Evolutionary conservation across 2,888 invertebrate species (phyloP), one percentile per base, ranked within the genome.

Genomic region (Harpagoxenus sublaevis): DNA sequence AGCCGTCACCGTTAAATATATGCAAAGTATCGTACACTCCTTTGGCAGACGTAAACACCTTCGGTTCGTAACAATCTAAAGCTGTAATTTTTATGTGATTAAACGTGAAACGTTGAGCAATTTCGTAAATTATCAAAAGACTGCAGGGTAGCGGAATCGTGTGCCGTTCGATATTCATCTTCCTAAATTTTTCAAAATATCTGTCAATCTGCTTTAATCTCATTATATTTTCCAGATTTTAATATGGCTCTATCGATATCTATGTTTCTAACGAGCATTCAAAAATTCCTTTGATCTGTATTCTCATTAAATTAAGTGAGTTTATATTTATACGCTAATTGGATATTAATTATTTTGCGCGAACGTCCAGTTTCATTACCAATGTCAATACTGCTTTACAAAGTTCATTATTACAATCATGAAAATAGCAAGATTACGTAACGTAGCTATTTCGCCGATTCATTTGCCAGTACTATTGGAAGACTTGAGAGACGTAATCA

Each of bases 361-460:
- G 0, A 53, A 42, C 3, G 9, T 12, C 23, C 23, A 23, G 39
- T 57, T 83, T 84, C 63, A 84, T 74, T 81, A 55, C 0, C 84
- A 82, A 75, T 65, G 65, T 45, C 18, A 75, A 60, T 62, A 18
- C 15, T 23, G 8, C 18, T 42, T 57, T 68, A 23, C 15, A 23
- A 53, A 68, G 39, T 57, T 63, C 8, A 55, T 35, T 5, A 45
- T 31, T 35, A 6, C 23, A 57, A 57, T 45, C 18, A 3, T 68
- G 31, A 78, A 78, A 68, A 68, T 66, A 57, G n/a, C 31, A 12
- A 68, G 78, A 78, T 78, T 78, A 66, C 45, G 6, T 68, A 68
- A 35, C 12, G 15, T 23, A 42, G n/a, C n/a, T 45, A 12, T 55
- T 78, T 66, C 42, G 55, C 5, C 45, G 31, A 68, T 78, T 78